phyloP scores from a whole-genome alignment of 1,140 invertebrate genomes.

The Drosophila leontia region DNA sequence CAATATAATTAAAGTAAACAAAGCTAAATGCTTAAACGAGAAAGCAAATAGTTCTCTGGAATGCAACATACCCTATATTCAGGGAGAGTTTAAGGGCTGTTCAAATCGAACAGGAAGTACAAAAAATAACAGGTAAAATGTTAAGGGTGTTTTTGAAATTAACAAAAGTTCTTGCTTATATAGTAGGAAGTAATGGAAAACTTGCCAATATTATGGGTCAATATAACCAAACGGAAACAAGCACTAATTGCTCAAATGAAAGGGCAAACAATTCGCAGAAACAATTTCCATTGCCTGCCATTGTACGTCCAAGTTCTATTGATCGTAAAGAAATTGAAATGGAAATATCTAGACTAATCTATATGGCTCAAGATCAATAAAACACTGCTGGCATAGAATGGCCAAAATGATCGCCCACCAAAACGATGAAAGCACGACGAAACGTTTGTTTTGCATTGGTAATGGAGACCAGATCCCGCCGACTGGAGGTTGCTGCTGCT shows the following conservation, averaged over 20 bases:
- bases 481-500: constrained; percentile 40
- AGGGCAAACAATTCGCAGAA: constrained; percentile 10
- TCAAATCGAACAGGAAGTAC: background rate
- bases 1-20: constrained; percentile 23
- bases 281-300: background rate
- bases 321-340: constrained; percentile 19
- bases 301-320: constrained; percentile 9
- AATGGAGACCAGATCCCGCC: constrained; percentile 25
- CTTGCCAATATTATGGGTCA: constrained; percentile 15
- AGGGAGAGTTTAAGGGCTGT: background rate
- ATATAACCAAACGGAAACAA: constrained; percentile 18
- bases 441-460: constrained; percentile 54
- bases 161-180: no score
- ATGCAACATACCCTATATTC: background rate
- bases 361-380: constrained; percentile 62
- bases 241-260: constrained; percentile 11
- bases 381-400: constrained; percentile 29
- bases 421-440: constrained; percentile 26
- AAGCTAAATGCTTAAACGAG: constrained; percentile 1
- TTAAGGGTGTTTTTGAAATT: background rate
- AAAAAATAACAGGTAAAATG: background rate
- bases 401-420: constrained; percentile 52
- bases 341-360: constrained; percentile 35
- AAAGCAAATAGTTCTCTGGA: constrained; percentile 1
- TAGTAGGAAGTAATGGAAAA: constrained; percentile 19